Conservation (phyloP, 1,140 invertebrate genomes). For the Drosophila insularis region DNA sequence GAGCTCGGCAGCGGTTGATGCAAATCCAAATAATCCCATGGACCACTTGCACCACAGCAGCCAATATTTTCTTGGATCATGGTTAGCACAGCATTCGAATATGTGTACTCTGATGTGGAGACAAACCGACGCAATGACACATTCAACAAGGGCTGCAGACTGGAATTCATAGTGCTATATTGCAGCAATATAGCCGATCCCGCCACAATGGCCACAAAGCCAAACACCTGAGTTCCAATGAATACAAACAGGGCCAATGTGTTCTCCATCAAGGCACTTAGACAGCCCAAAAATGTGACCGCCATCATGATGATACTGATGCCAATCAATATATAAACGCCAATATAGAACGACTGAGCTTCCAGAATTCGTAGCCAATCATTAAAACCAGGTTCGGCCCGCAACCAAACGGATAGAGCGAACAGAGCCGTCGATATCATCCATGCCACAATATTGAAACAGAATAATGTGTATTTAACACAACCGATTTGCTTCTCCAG, state of each 20-base stretch:
- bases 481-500: conserved; percentile 87
- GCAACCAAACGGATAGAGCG: conserved; percentile 90
- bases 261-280: conserved; percentile 88
- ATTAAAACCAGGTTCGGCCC: conserved; percentile 90
- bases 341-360: conserved; percentile 90
- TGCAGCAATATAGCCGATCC: conserved; percentile 90
- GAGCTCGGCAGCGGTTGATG: conserved; percentile 90
- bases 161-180: conserved; percentile 90
- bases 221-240: conserved; percentile 87
- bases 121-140: conserved; percentile 89
- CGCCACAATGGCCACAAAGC: conserved; percentile 88
- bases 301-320: conserved; percentile 88
- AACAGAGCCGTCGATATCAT: conserved; percentile 90
- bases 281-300: conserved; percentile 89
- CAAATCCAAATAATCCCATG: conserved; percentile 89
- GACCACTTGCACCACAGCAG: conserved; percentile 92
- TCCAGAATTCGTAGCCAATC: conserved; percentile 90
- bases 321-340: conserved; percentile 90
- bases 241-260: conserved; percentile 85
- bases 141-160: conserved; percentile 89
- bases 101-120: conserved; percentile 84
- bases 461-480: conserved; percentile 88
- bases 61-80: conserved; percentile 94
- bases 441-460: conserved; percentile 87
- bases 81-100: conserved; percentile 87